Evolutionary conservation across 2,888 invertebrate genomes (phyloP).

Genomic region (Drosophila tanythrix): DNA sequence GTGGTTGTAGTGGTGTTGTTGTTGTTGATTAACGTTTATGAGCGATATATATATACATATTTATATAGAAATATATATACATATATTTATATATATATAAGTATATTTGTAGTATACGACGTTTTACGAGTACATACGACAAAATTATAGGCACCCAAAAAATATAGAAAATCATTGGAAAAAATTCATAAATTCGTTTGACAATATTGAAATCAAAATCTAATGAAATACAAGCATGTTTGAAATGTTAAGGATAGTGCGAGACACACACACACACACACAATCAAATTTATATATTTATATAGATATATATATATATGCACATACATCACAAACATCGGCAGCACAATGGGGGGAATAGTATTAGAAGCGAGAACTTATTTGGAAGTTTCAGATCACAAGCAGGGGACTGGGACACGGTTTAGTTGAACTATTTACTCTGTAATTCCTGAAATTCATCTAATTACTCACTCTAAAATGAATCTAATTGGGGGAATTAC

Average conservation of each 20-base stretch:
- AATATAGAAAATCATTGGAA: constrained; percentile 67
- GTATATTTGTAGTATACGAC: constrained; percentile 24
- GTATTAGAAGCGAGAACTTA: neutral
- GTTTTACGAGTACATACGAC: constrained; percentile 52
- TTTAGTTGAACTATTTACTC: neutral
- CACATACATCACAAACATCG: neutral
- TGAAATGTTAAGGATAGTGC: constrained; percentile 9
- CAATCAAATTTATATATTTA: neutral
- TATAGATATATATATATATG: neutral
- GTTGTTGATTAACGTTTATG: constrained; percentile 65
- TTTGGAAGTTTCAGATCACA: neutral
- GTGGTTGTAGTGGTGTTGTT: constrained; percentile 39
- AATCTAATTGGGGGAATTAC: neutral
- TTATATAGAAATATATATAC: constrained; percentile 21
- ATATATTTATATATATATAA: constrained; percentile 20
- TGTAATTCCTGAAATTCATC: neutral
- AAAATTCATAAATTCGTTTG: constrained; percentile 61
- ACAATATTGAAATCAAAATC: constrained; percentile 41
- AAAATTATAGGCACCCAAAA: constrained; percentile 73
- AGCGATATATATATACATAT: constrained; percentile 37
- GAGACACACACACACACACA: constrained; percentile 10
- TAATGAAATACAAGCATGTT: constrained; percentile 12
- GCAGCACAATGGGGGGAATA: neutral
- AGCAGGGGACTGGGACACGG: neutral
- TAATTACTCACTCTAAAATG: neutral